A percentile compares a stretch with the other conserved stretches of the same genome.
Evolutionary conservation across 2,888 invertebrate genomes (phyloP).

Genomic region (Myopa testacea): DNA sequence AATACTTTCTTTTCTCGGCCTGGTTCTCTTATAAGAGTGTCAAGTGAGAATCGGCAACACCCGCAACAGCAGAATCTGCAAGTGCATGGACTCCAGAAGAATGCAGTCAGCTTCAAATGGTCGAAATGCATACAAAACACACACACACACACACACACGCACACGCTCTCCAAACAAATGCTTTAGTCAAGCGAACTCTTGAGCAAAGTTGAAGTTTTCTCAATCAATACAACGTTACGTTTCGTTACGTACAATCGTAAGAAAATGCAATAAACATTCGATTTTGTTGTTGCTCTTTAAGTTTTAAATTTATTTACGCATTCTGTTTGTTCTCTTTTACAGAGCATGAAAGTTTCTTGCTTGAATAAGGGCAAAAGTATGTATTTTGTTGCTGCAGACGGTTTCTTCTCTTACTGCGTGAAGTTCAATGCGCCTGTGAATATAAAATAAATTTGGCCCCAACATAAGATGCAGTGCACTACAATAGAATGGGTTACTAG

Average conservation of each 20-base stretch:
- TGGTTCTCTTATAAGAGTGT: too few species aligned
- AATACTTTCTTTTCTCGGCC: too few species aligned
- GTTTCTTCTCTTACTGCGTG: neutral
- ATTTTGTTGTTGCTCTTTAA: neutral
- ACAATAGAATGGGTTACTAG: neutral
- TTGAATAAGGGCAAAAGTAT: neutral
- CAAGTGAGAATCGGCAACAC: too few species aligned
- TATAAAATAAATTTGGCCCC: neutral
- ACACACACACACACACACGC: neutral
- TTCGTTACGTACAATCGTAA: too few species aligned
- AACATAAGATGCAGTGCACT: neutral
- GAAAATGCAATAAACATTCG: too few species aligned
- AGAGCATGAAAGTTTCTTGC: neutral
- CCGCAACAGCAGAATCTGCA: neutral
- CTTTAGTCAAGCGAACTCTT: too few species aligned
- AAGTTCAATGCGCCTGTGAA: neutral
- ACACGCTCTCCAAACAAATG: neutral
- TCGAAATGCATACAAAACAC: slow-evolving; percentile 23
- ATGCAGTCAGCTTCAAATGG: slow-evolving; percentile 11
- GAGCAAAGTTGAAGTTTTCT: too few species aligned
- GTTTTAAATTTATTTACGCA: neutral
- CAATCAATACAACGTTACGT: too few species aligned
- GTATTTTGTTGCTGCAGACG: neutral
- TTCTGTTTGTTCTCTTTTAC: too few species aligned
- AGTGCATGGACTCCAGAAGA: too few species aligned